These are phyloP conservation scores for Lasius fuliginosus DNA, from an alignment of 2,888 invertebrate genomes.

Conservation along the genomic window DNA sequence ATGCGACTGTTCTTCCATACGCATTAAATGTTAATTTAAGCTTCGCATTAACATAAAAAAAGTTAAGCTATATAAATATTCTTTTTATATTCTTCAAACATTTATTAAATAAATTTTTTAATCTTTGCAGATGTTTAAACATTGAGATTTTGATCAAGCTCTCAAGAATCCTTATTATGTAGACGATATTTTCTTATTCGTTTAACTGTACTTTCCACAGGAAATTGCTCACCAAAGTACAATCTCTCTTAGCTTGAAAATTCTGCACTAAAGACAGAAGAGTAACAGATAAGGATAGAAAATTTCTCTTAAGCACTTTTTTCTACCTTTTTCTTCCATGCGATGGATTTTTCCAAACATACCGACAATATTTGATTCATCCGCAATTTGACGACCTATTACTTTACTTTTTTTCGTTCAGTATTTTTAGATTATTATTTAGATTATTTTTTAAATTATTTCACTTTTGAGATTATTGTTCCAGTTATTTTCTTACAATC, in stretches of 20 bases:
- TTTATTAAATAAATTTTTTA: neutral
- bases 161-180: neutral
- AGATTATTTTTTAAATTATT: too few relatives aligned
- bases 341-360: neutral
- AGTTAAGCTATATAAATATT: neutral
- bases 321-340: neutral
- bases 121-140: neutral
- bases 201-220: neutral
- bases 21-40: neutral
- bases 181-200: slow-evolving; percentile 7
- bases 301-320: neutral
- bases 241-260: slow-evolving; percentile 12
- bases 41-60: neutral
- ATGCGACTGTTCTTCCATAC: neutral
- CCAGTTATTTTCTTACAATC: slow-evolving; percentile 5
- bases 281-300: neutral
- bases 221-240: neutral
- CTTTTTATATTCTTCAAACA: neutral
- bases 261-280: neutral
- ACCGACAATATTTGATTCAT: neutral
- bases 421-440: neutral
- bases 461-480: neutral
- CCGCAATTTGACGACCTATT: neutral
- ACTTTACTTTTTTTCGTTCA: neutral
- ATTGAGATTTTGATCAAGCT: neutral